Evolutionary conservation across 2,888 invertebrate genomes (phyloP).

Genomic region (Halictus quadricinctus): DNA sequence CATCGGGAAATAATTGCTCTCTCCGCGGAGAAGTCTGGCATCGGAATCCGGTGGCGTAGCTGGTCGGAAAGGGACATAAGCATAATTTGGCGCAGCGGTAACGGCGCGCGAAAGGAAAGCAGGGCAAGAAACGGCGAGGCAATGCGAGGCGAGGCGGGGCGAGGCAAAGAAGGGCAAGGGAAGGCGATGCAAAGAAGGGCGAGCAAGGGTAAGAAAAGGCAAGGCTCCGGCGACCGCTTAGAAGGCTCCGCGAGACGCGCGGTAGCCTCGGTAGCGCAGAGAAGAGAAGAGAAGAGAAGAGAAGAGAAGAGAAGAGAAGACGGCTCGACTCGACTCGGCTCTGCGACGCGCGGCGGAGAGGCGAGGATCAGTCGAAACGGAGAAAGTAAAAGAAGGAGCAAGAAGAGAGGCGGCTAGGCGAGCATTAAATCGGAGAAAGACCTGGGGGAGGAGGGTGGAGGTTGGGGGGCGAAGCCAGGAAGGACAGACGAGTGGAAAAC

Average conservation of each 20-base stretch:
- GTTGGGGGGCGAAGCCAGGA: slow-evolving; percentile 42
- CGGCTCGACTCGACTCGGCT: background rate
- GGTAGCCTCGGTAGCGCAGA: background rate
- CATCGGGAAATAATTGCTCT: background rate
- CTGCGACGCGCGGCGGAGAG: background rate
- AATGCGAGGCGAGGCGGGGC: no score
- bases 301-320: background rate
- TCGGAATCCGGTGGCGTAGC: background rate
- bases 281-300: no score
- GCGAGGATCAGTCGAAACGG: slow-evolving; percentile 51
- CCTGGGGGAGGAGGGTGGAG: slow-evolving; percentile 31
- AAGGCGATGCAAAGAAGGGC: background rate
- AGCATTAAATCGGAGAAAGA: slow-evolving; percentile 49
- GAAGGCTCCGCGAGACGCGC: background rate
- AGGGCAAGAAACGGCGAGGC: background rate
- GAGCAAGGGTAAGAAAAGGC: background rate
- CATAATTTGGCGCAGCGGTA: slow-evolving; percentile 55
- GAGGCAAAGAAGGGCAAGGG: background rate
- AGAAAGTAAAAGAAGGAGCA: slow-evolving; percentile 44
- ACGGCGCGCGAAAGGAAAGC: slow-evolving; percentile 60
- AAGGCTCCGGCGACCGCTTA: slow-evolving; percentile 56
- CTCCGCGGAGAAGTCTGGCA: background rate
- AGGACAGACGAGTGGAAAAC: slow-evolving; percentile 51
- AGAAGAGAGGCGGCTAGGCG: slow-evolving; percentile 50
- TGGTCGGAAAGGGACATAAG: slow-evolving; percentile 47